Evolutionary conservation across 2,113 vertebrate genomes (phyloP), one percentile per base, ranked within the genome.

Genomic region (Petromus typicus): DNA sequence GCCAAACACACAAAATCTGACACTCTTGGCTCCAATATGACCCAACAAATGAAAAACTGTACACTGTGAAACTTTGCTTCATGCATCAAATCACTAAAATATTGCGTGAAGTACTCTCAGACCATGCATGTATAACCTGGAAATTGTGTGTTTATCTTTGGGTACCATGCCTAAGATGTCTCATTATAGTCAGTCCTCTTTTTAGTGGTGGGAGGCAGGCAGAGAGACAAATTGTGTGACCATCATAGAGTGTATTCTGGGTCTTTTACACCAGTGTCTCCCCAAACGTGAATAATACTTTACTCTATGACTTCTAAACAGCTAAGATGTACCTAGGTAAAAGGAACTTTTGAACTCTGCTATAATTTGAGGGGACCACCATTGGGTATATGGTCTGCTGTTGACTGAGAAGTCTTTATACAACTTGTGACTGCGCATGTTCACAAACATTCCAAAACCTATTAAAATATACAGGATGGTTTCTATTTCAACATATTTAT

Each of bases 401-500:
- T 75, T 63, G 56, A 40, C 43, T 75, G 34, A 84, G 61, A 84
- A 18, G 32, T 54, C 14, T 12, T 75, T 34, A 51, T 48, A n/a
- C 1, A 51, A 43, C n/a, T 5, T 13, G 27, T 27, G 23, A 56
- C 4, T 54, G 7, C 56, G 37, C 18, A 54, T 25, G 20, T n/a
- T n/a, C 7, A 13, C 25, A 80, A 82, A 82, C 61, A 82, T n/a
- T 51, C 63, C 30, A 45, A 45, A 71, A n/a, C 59, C 40, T 59
- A 37, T 22, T 61, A 82, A 71, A 73, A 51, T 57, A n/a, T n/a
- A 34, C 37, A 18, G 7, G 14, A 48, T 90, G n/a, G 57, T 45
- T 81, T 92, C 63, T 66, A 76, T 76, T 96, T 80, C 59, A 90
- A 23, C 79, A 43, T 56, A 7, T 61, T 48, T 51, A 54, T 89